Conservation (phyloP, 2,888 invertebrate species). For the Tridacna crocea region DNA sequence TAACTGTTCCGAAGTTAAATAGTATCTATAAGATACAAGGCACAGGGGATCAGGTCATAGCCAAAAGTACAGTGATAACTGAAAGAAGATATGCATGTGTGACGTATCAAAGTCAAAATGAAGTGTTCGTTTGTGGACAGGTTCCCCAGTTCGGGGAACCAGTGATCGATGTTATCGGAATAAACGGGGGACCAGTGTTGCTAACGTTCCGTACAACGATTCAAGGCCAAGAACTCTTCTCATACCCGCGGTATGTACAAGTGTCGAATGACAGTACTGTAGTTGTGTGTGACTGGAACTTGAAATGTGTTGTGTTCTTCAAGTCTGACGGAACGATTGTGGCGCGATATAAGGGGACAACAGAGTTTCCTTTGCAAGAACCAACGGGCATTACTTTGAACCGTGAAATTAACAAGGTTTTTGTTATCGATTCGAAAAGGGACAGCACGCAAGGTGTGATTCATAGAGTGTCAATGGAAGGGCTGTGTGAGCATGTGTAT, state of each 20-base stretch:
- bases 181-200: conserved; percentile 51
- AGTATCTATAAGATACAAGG: conserved; percentile 54
- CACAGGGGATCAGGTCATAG: conserved; percentile 32
- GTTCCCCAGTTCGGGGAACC: conserved; percentile 65
- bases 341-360: conserved; percentile 57
- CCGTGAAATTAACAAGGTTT: conserved; percentile 36
- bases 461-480: conserved; percentile 44
- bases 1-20: conserved; percentile 56
- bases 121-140: conserved; percentile 63
- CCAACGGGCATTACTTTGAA: conserved; percentile 60
- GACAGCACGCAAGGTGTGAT: conserved; percentile 39
- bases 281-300: conserved; percentile 67
- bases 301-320: conserved; percentile 59
- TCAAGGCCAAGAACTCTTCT: conserved; percentile 44
- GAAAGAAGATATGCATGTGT: conserved; percentile 52
- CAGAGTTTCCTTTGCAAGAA: conserved; percentile 49
- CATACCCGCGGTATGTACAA: conserved; percentile 64
- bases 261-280: conserved; percentile 57
- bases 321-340: conserved; percentile 55
- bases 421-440: conserved; percentile 54
- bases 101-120: conserved; percentile 35
- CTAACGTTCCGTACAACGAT: conserved; percentile 40
- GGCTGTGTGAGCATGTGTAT: conserved; percentile 48
- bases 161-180: conserved; percentile 57
- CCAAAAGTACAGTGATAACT: conserved; percentile 46